These are phyloP conservation scores for Saccopteryx leptura DNA, from an alignment of 2,113 vertebrate genomes.

Conservation along the genomic window DNA sequence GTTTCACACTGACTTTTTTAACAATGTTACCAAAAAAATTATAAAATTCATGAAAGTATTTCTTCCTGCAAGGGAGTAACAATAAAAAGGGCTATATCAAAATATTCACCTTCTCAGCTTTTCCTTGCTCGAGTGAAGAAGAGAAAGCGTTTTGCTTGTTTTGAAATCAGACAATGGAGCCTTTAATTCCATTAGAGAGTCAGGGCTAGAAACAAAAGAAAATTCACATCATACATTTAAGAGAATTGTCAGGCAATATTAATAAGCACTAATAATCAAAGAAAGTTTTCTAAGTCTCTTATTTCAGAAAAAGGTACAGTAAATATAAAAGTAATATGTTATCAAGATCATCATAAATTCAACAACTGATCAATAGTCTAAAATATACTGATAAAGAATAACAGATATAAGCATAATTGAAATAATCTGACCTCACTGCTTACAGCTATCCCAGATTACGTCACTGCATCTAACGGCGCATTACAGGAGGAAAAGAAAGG, in stretches of 20 bases:
- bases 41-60: neutral
- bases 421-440: neutral
- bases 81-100: neutral
- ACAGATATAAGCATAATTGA: constrained; percentile 21
- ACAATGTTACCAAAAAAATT: neutral
- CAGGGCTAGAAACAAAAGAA: constrained; percentile 57
- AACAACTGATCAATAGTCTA: constrained; percentile 36
- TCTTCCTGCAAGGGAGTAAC: constrained; percentile 49
- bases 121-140: constrained; percentile 82
- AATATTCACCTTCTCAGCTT: constrained; percentile 75
- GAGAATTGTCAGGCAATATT: neutral
- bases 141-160: constrained; percentile 57
- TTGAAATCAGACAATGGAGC: neutral
- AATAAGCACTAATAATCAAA: neutral
- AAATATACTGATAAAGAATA: constrained; percentile 39
- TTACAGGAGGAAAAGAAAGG: neutral
- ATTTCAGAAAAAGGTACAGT: neutral
- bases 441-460: neutral
- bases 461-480: neutral
- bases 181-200: constrained; percentile 30
- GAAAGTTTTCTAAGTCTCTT: neutral
- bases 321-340: neutral
- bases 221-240: neutral
- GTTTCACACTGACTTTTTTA: constrained; percentile 30
- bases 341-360: neutral